Evolutionary conservation across 2,113 vertebrate species (phyloP).

Genomic region (Bujurquina vittata): DNA sequence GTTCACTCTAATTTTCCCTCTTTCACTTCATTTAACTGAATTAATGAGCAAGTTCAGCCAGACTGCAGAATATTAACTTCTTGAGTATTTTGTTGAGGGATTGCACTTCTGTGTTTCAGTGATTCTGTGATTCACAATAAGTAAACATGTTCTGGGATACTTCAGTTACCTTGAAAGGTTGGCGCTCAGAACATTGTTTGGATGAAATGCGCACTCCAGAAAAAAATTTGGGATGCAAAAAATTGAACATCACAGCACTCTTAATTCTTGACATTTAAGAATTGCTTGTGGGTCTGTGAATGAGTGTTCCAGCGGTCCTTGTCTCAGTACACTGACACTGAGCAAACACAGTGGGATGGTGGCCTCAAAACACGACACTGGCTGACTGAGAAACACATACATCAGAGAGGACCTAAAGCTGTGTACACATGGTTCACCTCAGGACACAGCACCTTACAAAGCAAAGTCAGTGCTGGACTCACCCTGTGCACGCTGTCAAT

Average conservation of each 20-base stretch:
- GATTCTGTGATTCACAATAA: conserved; percentile 5
- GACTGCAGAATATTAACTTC: conserved; percentile 63
- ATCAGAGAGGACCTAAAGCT: conserved; percentile 91
- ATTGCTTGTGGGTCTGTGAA: conserved; percentile 36
- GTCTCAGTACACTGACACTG: conserved; percentile 64
- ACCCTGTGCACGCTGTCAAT: conserved; percentile 56
- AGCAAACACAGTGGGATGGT: conserved; percentile 91
- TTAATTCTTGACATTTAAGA: conserved; percentile 8
- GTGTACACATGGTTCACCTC: conserved; percentile 63
- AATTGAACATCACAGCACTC: not conserved
- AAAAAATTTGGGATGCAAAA: not conserved
- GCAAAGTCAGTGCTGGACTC: conserved; percentile 50
- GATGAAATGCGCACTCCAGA: not conserved
- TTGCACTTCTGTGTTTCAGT: conserved; percentile 29
- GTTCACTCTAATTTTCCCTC: conserved; percentile 76
- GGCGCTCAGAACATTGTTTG: not conserved
- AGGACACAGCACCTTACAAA: conserved; percentile 57
- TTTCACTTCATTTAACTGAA: conserved; percentile 86
- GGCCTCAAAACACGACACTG: conserved; percentile 90
- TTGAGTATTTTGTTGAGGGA: conserved; percentile 35
- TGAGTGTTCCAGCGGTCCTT: conserved; percentile 41
- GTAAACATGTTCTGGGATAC: conserved; percentile 1
- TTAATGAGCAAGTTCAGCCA: conserved; percentile 81
- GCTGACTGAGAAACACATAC: conserved; percentile 91
- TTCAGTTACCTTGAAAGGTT: not conserved